These are phyloP conservation scores for Trachelus tabidus DNA, from an alignment of 2,888 invertebrate genomes.

Conservation along the genomic window DNA sequence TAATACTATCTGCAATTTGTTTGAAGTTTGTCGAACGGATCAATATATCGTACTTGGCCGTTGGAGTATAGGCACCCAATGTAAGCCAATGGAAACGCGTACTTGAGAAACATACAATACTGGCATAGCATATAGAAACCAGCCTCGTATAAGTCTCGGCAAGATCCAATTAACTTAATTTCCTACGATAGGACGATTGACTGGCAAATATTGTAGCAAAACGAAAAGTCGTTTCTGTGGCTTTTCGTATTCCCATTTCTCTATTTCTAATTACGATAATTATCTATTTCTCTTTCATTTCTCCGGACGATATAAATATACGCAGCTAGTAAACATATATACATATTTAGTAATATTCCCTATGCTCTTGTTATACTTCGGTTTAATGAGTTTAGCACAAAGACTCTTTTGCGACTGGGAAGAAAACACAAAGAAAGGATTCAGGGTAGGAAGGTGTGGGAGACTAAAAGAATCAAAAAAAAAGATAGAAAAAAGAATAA, in stretches of 20 bases:
- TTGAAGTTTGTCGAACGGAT: conserved; percentile 47
- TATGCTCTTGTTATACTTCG: background rate
- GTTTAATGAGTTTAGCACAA: background rate
- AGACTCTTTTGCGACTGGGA: background rate
- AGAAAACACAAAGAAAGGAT: background rate
- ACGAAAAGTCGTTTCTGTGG: background rate
- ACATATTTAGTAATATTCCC: background rate
- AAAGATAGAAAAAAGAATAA: background rate
- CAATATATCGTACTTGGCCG: conserved; percentile 39
- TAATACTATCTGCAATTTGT: conserved; percentile 8
- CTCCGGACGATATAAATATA: background rate
- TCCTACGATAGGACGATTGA: conserved; percentile 46
- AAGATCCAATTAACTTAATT: conserved; percentile 56
- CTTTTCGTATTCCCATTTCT: conserved; percentile 6
- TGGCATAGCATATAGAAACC: conserved; percentile 41
- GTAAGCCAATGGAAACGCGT: conserved; percentile 34
- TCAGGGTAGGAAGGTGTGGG: background rate
- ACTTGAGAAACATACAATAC: conserved; percentile 29
- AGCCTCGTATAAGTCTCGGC: conserved; percentile 46
- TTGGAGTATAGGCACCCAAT: conserved; percentile 34
- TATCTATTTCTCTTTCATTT: conserved; percentile 5
- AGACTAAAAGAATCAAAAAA: background rate
- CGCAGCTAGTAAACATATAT: background rate
- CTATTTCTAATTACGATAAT: conserved; percentile 9
- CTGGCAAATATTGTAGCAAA: conserved; percentile 34